phyloP scores from a whole-genome alignment of 2,797 vertebrate genomes.

The Mastacembelus armatus region DNA sequence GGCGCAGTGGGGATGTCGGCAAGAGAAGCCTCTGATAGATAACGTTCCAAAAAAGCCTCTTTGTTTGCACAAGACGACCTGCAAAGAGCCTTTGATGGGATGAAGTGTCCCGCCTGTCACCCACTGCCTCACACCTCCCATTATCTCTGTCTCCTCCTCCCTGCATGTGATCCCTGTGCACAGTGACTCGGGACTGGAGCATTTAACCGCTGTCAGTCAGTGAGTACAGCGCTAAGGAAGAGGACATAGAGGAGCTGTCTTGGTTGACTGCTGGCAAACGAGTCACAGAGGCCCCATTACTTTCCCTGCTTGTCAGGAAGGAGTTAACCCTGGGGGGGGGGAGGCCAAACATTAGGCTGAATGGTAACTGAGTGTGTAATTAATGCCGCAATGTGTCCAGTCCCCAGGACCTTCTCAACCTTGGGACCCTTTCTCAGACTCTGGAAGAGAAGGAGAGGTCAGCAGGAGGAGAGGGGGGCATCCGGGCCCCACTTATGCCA shows the following conservation, averaged over 20 bases:
- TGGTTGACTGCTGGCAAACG: conserved; percentile 77
- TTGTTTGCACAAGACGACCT: conserved; percentile 73
- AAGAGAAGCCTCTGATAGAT: conserved; percentile 71
- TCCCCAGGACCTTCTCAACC: conserved; percentile 88
- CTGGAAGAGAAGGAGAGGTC: conserved; percentile 76
- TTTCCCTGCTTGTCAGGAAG: conserved; percentile 86
- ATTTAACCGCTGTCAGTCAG: conserved; percentile 72
- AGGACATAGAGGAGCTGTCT: conserved; percentile 70
- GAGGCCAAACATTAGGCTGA: conserved; percentile 83
- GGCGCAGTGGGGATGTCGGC: conserved; percentile 69
- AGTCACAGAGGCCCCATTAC: conserved; percentile 83
- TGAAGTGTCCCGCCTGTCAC: conserved; percentile 70
- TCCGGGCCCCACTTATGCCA: conserved; percentile 86
- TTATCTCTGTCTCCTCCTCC: conserved; percentile 61
- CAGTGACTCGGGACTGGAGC: conserved; percentile 51
- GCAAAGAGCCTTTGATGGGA: conserved; percentile 71
- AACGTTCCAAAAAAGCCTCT: conserved; percentile 71
- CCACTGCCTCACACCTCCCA: conserved; percentile 67
- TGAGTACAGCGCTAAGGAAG: conserved; percentile 41
- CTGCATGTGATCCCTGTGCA: conserved; percentile 50
- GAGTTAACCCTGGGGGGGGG: conserved; percentile 77
- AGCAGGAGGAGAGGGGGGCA: conserved; percentile 85
- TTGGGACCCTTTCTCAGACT: conserved; percentile 81
- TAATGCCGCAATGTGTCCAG: conserved; percentile 92
- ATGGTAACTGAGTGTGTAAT: conserved; percentile 98